phyloP scores from a whole-genome alignment of 2,113 vertebrate species.

The Oryzias melastigma region DNA sequence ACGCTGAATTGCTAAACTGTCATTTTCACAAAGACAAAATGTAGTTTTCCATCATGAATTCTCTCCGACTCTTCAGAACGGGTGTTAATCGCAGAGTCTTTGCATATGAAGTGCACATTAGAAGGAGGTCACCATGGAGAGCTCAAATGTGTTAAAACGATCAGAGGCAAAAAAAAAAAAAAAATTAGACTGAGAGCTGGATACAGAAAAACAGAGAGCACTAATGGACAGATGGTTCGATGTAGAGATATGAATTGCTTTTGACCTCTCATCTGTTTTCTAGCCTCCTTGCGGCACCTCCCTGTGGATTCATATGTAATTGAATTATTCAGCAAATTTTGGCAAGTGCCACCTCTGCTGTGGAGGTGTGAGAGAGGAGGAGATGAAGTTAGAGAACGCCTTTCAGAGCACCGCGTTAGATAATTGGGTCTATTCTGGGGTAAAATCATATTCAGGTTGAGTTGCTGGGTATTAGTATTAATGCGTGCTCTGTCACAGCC shows the following conservation, averaged over 20 bases:
- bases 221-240: slow-evolving; percentile 1
- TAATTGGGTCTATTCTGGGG: slow-evolving; percentile 9
- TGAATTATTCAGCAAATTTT: slow-evolving; percentile 50
- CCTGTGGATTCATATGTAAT: slow-evolving; percentile 20
- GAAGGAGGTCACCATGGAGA: background rate
- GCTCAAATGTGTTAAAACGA: background rate
- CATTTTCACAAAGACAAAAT: slow-evolving; percentile 39
- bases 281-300: slow-evolving; percentile 14
- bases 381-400: slow-evolving; percentile 6
- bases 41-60: slow-evolving; percentile 7
- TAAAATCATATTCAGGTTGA: slow-evolving; percentile 13
- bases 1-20: slow-evolving; percentile 34
- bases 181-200: background rate
- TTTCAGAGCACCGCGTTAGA: slow-evolving; percentile 15
- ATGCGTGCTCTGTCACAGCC: slow-evolving; percentile 6
- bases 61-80: slow-evolving; percentile 9
- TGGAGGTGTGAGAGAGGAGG: slow-evolving; percentile 11
- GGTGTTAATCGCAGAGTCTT: slow-evolving; percentile 32
- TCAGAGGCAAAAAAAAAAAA: background rate
- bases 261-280: slow-evolving; percentile 17
- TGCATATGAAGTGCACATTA: slow-evolving; percentile 8
- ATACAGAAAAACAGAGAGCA: background rate
- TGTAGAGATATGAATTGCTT: slow-evolving; percentile 7
- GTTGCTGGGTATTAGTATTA: slow-evolving; percentile 5
- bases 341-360: slow-evolving; percentile 5